A percentile compares a stretch with the other conserved stretches of the same genome.
These are phyloP conservation scores for Dynastes maya DNA, from an alignment of 2,888 invertebrate genomes.

Conservation along the genomic window DNA sequence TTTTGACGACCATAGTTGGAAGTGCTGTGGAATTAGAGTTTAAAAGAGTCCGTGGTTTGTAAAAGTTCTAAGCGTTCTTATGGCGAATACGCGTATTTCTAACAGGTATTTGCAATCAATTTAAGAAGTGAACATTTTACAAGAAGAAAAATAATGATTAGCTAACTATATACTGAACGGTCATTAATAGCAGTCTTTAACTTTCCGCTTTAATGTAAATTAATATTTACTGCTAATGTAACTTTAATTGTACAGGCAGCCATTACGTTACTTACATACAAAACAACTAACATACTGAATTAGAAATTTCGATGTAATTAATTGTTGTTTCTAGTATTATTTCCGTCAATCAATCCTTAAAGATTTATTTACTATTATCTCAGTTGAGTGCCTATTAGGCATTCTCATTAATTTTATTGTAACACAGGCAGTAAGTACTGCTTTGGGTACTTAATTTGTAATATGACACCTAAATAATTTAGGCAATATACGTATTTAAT, in stretches of 20 bases:
- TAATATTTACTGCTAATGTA: conserved; percentile 26
- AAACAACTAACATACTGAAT: not conserved
- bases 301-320: conserved; percentile 26
- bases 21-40: conserved; percentile 37
- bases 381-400: too few relatives aligned
- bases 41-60: conserved; percentile 14
- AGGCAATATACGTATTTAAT: too few relatives aligned
- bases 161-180: not conserved
- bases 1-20: conserved; percentile 31
- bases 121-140: conserved; percentile 15
- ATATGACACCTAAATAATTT: too few relatives aligned
- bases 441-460: too few relatives aligned
- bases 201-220: conserved; percentile 26
- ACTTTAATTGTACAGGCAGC: conserved; percentile 29
- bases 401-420: not conserved
- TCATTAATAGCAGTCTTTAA: conserved; percentile 19
- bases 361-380: too few relatives aligned
- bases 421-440: not conserved
- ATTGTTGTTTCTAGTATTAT: conserved; percentile 8
- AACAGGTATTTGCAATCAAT: conserved; percentile 3
- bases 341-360: too few relatives aligned
- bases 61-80: conserved; percentile 4
- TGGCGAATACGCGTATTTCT: conserved; percentile 16
- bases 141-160: conserved; percentile 20
- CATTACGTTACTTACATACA: conserved; percentile 16